Conservation (phyloP, 1,140 invertebrate species). For the Drosophila ficusphila region DNA sequence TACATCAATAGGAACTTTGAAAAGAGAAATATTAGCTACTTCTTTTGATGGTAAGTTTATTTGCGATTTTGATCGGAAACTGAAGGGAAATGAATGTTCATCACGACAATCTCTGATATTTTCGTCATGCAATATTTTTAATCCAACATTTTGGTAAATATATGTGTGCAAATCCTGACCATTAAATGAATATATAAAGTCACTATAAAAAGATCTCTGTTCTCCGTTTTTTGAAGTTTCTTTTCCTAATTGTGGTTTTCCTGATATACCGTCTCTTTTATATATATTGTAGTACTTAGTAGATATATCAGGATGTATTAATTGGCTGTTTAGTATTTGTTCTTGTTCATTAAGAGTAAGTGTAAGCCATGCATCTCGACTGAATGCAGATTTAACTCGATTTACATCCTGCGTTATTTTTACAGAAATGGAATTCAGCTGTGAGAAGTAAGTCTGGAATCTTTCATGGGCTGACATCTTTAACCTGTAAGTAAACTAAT, state of each 20-base stretch:
- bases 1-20: not conserved
- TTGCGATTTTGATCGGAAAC: conserved; percentile 73
- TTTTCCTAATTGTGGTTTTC: not conserved
- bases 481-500: conserved; percentile 25
- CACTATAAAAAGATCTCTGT: not conserved
- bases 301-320: conserved; percentile 66
- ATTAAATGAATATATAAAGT: conserved; percentile 48
- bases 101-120: conserved; percentile 53
- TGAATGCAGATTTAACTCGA: conserved; percentile 46
- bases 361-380: conserved; percentile 41
- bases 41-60: conserved; percentile 54
- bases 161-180: conserved; percentile 48
- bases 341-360: conserved; percentile 53
- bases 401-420: conserved; percentile 62
- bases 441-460: conserved; percentile 55
- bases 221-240: not conserved
- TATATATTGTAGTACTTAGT: conserved; percentile 41
- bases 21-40: not conserved
- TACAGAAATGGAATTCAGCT: conserved; percentile 66
- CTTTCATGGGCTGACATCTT: conserved; percentile 33
- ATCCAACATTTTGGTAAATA: conserved; percentile 48
- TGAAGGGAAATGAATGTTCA: conserved; percentile 77
- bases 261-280: not conserved
- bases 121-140: conserved; percentile 70
- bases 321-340: conserved; percentile 54